Evolutionary conservation across 1,140 invertebrate genomes (phyloP).

Genomic region (Brachionus rotundiformis): DNA sequence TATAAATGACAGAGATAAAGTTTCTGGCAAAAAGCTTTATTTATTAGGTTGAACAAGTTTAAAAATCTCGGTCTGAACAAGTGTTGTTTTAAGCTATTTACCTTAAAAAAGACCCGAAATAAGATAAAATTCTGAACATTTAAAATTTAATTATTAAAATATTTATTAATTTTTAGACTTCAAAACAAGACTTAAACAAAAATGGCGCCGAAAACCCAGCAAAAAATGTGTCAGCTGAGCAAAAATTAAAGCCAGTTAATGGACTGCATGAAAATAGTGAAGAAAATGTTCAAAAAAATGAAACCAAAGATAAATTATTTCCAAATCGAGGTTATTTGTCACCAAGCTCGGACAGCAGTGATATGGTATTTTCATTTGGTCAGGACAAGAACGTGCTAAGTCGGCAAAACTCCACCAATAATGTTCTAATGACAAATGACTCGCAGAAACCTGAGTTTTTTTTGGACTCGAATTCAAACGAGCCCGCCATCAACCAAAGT

Average conservation of each 20-base stretch:
- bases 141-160: too few relatives aligned
- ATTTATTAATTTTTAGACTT: neutral
- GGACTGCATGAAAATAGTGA: neutral
- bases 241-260: neutral
- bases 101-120: too few relatives aligned
- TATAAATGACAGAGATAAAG: too few relatives aligned
- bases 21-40: too few relatives aligned
- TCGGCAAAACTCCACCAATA: conserved; percentile 7
- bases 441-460: conserved; percentile 9
- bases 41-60: too few relatives aligned
- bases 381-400: neutral
- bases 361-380: conserved; percentile 14
- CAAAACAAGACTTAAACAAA: conserved; percentile 1
- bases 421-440: neutral
- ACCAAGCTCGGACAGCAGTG: conserved; percentile 43
- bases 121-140: too few relatives aligned
- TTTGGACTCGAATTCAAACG: conserved; percentile 14
- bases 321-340: conserved; percentile 26
- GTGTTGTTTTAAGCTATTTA: too few relatives aligned
- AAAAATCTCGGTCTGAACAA: too few relatives aligned
- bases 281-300: neutral
- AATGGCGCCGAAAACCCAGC: neutral
- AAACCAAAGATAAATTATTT: conserved; percentile 27
- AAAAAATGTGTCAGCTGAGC: neutral
- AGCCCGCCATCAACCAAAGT: neutral